Evolutionary conservation across 2,888 invertebrate species (phyloP).

Genomic region (Dusona sp.): DNA sequence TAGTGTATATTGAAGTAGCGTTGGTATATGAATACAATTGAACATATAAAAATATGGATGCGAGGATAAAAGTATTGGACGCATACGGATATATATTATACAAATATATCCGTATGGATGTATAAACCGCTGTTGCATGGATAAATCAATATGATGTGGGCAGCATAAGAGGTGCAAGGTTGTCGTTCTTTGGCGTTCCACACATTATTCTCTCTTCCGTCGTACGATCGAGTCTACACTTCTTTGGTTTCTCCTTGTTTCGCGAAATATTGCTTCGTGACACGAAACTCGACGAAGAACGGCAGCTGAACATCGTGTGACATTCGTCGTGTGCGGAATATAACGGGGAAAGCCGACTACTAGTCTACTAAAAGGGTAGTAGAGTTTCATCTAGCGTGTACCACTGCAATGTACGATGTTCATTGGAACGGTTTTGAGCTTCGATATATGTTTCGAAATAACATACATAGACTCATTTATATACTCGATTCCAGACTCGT

Average conservation of each 20-base stretch:
- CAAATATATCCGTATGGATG: background rate
- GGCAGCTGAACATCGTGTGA: slow-evolving; percentile 34
- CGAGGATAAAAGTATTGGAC: no score
- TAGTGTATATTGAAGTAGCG: background rate
- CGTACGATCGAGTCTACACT: slow-evolving; percentile 19
- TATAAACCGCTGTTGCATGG: slow-evolving; percentile 23
- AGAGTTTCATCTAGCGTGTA: slow-evolving; percentile 19
- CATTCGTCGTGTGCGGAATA: slow-evolving; percentile 50
- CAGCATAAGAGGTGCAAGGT: slow-evolving; percentile 3
- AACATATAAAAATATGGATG: background rate
- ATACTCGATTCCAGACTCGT: slow-evolving; percentile 66
- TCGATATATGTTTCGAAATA: background rate
- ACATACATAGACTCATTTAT: background rate
- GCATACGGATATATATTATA: background rate
- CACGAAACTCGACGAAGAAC: slow-evolving; percentile 18
- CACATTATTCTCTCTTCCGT: slow-evolving; percentile 31
- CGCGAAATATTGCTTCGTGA: slow-evolving; percentile 52
- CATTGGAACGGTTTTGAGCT: slow-evolving; percentile 13
- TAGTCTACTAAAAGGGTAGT: background rate
- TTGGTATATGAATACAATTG: background rate
- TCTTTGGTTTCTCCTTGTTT: slow-evolving; percentile 41
- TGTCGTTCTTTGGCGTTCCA: slow-evolving; percentile 26
- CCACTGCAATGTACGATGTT: slow-evolving; percentile 17
- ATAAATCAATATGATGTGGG: slow-evolving; percentile 50
- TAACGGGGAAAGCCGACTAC: slow-evolving; percentile 26